These are phyloP conservation scores for Cichlasoma orientale DNA, from an alignment of 2,797 vertebrate genomes.

Conservation along the genomic window DNA sequence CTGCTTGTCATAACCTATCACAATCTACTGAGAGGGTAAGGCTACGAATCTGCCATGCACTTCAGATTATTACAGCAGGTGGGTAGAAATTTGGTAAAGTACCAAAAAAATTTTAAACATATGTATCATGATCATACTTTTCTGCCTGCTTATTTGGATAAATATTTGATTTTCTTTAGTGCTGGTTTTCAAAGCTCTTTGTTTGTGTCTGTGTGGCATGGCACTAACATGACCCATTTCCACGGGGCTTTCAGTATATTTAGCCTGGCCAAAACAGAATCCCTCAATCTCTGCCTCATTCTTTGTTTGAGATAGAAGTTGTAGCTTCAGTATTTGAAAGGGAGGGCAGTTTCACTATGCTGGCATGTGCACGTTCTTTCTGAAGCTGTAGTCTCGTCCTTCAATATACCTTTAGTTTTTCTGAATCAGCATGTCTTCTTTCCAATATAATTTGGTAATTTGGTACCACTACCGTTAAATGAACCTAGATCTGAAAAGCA, in stretches of 20 bases:
- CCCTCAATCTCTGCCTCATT: slow-evolving; percentile 28
- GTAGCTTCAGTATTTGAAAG: slow-evolving; percentile 8
- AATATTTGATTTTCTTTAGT: slow-evolving; percentile 3
- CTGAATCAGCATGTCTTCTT: neutral
- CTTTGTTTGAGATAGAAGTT: slow-evolving; percentile 19
- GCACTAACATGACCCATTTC: slow-evolving; percentile 67
- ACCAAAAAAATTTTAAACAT: neutral
- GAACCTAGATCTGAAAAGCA: slow-evolving; percentile 23
- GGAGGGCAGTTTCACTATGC: slow-evolving; percentile 11
- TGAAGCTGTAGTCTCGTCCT: slow-evolving; percentile 1
- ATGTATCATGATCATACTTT: neutral
- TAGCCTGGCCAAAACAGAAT: slow-evolving; percentile 43
- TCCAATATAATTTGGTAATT: neutral
- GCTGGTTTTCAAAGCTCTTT: slow-evolving; percentile 19
- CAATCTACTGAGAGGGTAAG: slow-evolving; percentile 18
- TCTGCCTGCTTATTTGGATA: neutral
- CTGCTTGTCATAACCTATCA: slow-evolving; percentile 45
- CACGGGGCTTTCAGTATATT: slow-evolving; percentile 56
- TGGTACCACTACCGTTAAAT: neutral
- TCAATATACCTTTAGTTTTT: neutral
- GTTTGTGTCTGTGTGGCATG: slow-evolving; percentile 34
- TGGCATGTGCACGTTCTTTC: neutral
- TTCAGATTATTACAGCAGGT: slow-evolving; percentile 2
- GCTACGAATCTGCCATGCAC: slow-evolving; percentile 12
- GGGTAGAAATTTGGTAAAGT: neutral